Evolutionary conservation across 2,113 vertebrate species (phyloP).

Genomic region (Uria aalge): DNA sequence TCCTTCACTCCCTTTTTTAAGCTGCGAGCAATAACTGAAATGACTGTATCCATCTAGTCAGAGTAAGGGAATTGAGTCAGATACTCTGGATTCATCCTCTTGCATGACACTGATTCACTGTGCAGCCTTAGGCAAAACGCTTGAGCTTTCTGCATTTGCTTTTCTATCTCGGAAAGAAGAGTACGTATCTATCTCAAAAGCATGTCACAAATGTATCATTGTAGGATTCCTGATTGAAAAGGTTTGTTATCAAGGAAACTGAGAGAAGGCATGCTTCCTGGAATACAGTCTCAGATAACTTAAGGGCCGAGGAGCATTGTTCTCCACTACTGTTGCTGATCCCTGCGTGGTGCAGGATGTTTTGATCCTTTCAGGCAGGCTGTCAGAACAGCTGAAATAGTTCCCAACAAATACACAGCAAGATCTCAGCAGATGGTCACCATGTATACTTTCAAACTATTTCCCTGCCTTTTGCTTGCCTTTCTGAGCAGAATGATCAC

Average conservation of each 20-base stretch:
- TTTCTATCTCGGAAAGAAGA: neutral
- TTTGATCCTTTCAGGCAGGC: slow-evolving; percentile 3
- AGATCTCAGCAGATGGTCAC: neutral
- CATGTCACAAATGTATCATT: neutral
- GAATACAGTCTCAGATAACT: neutral
- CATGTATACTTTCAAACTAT: neutral
- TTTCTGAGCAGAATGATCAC: neutral
- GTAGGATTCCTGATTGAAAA: neutral
- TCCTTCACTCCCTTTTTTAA: neutral
- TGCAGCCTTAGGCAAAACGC: neutral
- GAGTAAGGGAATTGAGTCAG: neutral
- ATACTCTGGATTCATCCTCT: neutral
- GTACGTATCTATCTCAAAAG: neutral
- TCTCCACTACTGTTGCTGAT: neutral
- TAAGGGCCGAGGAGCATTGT: neutral
- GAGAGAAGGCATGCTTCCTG: neutral
- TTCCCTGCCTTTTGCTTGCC: neutral
- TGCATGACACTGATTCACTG: neutral
- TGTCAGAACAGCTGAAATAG: slow-evolving; percentile 7
- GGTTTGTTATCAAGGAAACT: neutral
- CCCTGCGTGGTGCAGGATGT: neutral
- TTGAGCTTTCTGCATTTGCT: neutral
- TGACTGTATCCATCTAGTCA: neutral
- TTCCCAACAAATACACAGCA: neutral
- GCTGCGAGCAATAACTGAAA: neutral